phyloP scores from a whole-genome alignment of 2,797 vertebrate genomes.

The Capromys pilorides region DNA sequence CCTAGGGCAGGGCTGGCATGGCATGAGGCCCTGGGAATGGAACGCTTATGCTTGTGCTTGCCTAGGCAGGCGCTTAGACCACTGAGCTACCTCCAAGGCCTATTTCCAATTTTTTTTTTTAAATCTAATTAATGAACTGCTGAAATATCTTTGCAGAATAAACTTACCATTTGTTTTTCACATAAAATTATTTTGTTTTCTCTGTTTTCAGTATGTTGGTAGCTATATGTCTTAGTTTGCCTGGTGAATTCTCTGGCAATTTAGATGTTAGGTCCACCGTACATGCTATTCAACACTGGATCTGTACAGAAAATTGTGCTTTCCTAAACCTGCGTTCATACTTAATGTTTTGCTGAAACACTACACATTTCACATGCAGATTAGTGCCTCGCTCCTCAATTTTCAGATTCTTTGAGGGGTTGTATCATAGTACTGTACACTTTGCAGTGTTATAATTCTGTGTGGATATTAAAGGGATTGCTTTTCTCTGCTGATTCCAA shows the following conservation, averaged over 20 bases:
- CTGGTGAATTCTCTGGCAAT: not conserved
- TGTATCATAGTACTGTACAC: not conserved
- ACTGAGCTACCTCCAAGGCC: no score
- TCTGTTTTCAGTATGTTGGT: constrained; percentile 27
- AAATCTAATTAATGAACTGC: not conserved
- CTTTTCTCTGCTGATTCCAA: not conserved
- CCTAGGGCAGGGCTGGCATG: no score
- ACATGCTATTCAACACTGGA: not conserved
- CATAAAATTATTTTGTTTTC: not conserved
- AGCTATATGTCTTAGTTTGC: not conserved
- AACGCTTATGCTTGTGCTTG: no score
- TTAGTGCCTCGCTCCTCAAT: not conserved
- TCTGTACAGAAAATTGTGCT: not conserved
- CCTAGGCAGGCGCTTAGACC: no score
- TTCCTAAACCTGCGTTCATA: not conserved
- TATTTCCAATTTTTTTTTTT: not conserved
- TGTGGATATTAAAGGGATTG: not conserved
- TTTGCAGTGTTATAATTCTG: not conserved
- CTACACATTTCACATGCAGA: not conserved
- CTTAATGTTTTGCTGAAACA: constrained; percentile 5
- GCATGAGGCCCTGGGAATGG: no score
- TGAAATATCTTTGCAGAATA: not conserved
- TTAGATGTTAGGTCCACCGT: not conserved
- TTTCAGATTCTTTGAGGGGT: not conserved
- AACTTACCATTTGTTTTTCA: constrained; percentile 8